A percentile compares a stretch with the other conserved stretches of the same genome.
These are phyloP conservation scores for Paraplagusia blochii DNA, from an alignment of 2,113 vertebrate genomes.

Conservation along the genomic window DNA sequence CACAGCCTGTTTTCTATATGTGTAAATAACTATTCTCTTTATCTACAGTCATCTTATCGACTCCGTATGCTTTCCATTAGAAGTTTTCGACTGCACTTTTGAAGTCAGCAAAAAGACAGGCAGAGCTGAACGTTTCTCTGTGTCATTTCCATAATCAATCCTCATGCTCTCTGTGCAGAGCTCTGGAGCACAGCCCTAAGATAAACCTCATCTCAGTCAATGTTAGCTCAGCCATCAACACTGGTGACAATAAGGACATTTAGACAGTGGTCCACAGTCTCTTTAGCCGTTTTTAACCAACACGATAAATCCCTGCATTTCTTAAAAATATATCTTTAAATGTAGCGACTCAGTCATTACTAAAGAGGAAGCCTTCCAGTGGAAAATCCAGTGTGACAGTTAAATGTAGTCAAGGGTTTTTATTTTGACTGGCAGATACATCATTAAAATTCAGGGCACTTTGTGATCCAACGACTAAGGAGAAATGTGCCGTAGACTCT, in stretches of 20 bases:
- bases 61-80: too few species aligned
- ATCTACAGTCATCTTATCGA: too few species aligned
- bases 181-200: background rate
- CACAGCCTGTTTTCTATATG: too few species aligned
- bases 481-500: slow-evolving; percentile 36
- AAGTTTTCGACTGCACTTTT: too few species aligned
- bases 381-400: slow-evolving; percentile 12
- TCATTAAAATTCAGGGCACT: slow-evolving; percentile 44
- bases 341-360: slow-evolving; percentile 21
- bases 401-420: slow-evolving; percentile 19
- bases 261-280: background rate
- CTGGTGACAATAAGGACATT: slow-evolving; percentile 14
- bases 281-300: slow-evolving; percentile 10
- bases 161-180: slow-evolving; percentile 10
- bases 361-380: slow-evolving; percentile 12
- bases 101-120: too few species aligned
- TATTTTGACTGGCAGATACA: slow-evolving; percentile 41
- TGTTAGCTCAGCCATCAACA: background rate
- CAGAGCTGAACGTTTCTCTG: slow-evolving; percentile 18
- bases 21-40: too few species aligned
- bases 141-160: slow-evolving; percentile 4
- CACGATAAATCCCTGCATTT: slow-evolving; percentile 12
- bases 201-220: background rate
- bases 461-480: background rate
- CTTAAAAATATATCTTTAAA: slow-evolving; percentile 4